A percentile compares a stretch with the other conserved stretches of the same genome.
These are phyloP conservation scores for Calycopis cecrops DNA, from an alignment of 1,140 invertebrate species.

Conservation along the genomic window DNA sequence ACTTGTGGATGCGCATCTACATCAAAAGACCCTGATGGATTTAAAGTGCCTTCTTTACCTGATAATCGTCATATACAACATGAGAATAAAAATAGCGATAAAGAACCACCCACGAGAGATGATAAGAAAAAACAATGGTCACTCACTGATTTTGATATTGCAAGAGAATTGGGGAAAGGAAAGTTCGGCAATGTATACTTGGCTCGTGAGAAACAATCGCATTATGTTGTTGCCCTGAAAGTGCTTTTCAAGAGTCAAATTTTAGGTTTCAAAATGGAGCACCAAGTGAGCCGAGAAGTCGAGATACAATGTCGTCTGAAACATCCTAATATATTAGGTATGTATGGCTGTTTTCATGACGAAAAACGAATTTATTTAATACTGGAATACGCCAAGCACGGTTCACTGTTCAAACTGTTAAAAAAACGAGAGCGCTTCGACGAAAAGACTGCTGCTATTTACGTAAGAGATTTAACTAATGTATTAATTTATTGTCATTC, in stretches of 20 bases:
- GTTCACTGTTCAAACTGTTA: slow-evolving; percentile 88
- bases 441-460: slow-evolving; percentile 84
- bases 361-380: slow-evolving; percentile 94
- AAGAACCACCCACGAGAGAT: slow-evolving; percentile 35
- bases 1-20: slow-evolving; percentile 35
- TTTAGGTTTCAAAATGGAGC: slow-evolving; percentile 89
- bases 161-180: slow-evolving; percentile 94
- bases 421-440: slow-evolving; percentile 82
- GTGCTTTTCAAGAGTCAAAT: slow-evolving; percentile 97
- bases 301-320: slow-evolving; percentile 95
- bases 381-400: slow-evolving; percentile 93
- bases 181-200: slow-evolving; percentile 99
- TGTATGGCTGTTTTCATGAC: slow-evolving; percentile 98
- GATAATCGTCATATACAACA: slow-evolving; percentile 36
- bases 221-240: slow-evolving; percentile 96
- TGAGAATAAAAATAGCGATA: slow-evolving; percentile 40
- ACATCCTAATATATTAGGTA: slow-evolving; percentile 94
- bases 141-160: slow-evolving; percentile 96
- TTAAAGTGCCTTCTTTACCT: slow-evolving; percentile 57
- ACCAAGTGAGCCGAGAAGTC: slow-evolving; percentile 94
- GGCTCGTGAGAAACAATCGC: slow-evolving; percentile 93
- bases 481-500: slow-evolving; percentile 95
- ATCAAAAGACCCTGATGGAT: slow-evolving; percentile 43
- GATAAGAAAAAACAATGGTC: slow-evolving; percentile 81
- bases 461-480: slow-evolving; percentile 90